A percentile compares a stretch with the other conserved stretches of the same genome.
These are phyloP conservation scores for Scolanthus callimorphus DNA, from an alignment of 92 coral and sea anemone species.

Conservation along the genomic window DNA sequence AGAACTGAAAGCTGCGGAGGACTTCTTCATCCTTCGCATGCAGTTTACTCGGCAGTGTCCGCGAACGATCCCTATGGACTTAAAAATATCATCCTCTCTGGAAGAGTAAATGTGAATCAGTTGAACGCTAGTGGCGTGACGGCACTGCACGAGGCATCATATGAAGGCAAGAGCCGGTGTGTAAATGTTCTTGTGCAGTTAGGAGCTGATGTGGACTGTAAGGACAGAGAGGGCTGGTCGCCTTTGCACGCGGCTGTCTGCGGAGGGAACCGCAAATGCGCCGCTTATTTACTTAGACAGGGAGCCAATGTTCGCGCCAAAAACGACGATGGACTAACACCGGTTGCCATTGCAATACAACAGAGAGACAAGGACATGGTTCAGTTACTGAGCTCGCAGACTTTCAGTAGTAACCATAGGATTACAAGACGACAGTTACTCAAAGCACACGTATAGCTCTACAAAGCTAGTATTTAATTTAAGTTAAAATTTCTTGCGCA, in stretches of 20 bases:
- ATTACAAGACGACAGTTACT: neutral
- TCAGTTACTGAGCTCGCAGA: slow-evolving; percentile 42
- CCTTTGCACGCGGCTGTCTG: slow-evolving; percentile 91
- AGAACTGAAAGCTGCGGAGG: slow-evolving; percentile 17
- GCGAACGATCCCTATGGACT: slow-evolving; percentile 69
- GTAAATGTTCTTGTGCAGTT: slow-evolving; percentile 59
- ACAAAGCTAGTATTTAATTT: no score
- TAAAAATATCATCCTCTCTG: slow-evolving; percentile 74
- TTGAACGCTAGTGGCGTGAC: slow-evolving; percentile 75
- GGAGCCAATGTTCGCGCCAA: slow-evolving; percentile 70
- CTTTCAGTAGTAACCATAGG: neutral
- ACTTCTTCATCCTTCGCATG: slow-evolving; percentile 71
- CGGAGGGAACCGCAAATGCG: slow-evolving; percentile 70
- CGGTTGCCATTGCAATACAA: slow-evolving; percentile 70
- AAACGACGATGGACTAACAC: slow-evolving; percentile 80
- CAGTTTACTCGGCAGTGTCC: slow-evolving; percentile 73
- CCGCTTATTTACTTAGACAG: slow-evolving; percentile 46
- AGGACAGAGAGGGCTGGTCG: slow-evolving; percentile 82
- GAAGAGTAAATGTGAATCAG: slow-evolving; percentile 74
- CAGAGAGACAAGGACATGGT: slow-evolving; percentile 82
- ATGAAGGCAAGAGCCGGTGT: slow-evolving; percentile 76
- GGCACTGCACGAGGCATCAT: slow-evolving; percentile 85
- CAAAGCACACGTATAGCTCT: slow-evolving; percentile 2
- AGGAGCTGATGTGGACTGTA: slow-evolving; percentile 70
- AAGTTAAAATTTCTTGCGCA: no score